A percentile compares a stretch with the other conserved stretches of the same genome.
phyloP scores from a whole-genome alignment of 2,888 invertebrate species.

The Cephus nigrinus region DNA sequence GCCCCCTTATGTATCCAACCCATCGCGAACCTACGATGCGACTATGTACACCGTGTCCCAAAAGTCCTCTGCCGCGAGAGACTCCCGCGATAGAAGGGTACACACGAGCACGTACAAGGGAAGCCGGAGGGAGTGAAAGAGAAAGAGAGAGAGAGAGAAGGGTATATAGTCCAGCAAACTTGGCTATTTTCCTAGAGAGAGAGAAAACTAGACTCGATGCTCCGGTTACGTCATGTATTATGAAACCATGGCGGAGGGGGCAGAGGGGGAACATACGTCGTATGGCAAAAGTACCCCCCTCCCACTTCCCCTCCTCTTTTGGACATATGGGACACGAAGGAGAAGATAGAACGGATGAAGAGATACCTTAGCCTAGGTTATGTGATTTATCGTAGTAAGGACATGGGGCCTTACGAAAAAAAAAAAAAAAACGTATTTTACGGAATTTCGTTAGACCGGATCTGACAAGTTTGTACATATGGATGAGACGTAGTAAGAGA shows the following conservation, averaged over 20 bases:
- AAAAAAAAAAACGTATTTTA: not conserved
- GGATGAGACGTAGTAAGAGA: not conserved
- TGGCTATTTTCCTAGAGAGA: not conserved
- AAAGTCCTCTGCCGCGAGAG: slow-evolving; percentile 45
- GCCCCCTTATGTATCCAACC: slow-evolving; percentile 61
- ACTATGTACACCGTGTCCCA: slow-evolving; percentile 50
- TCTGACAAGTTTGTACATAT: not conserved
- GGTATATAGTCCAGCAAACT: not conserved
- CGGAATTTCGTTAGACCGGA: not conserved
- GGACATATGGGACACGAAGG: not conserved
- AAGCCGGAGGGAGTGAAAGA: slow-evolving; percentile 4
- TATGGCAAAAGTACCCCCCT: not conserved
- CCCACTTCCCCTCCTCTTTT: not conserved
- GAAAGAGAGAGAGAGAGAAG: slow-evolving; percentile 14
- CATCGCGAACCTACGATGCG: slow-evolving; percentile 60
- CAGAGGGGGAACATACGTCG: not conserved
- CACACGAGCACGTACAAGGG: not conserved
- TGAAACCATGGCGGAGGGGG: not conserved
- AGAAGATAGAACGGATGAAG: not conserved
- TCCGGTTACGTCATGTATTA: not conserved
- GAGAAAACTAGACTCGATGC: not conserved
- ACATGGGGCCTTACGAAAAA: not conserved
- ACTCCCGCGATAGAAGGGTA: not conserved
- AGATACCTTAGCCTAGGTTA: not conserved
- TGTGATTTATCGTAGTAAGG: not conserved